Evolutionary conservation across 2,797 vertebrate species (phyloP), one percentile per base, ranked within the genome.

Genomic region (Pelodytes ibericus): DNA sequence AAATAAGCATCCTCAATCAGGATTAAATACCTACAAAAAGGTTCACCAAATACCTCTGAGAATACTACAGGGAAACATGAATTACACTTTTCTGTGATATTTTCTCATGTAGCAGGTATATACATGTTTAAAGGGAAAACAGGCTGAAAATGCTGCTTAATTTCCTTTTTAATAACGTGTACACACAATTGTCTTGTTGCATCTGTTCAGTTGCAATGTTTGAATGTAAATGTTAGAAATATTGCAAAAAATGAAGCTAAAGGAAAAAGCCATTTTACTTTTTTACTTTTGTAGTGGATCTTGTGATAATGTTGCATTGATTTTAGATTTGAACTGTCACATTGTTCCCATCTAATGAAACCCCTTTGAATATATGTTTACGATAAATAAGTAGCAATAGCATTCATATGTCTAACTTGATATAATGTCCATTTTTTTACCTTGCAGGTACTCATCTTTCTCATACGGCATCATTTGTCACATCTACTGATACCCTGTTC

Each of bases 401-500:
- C n/a, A n/a, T n/a, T n/a, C n/a, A n/a, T 53, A 30, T 57, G 10
- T 57, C 5, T 56, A 9, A 61, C 13, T n/a, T n/a, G n/a, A n/a
- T n/a, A n/a, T n/a, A n/a, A n/a, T n/a, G n/a, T 29, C 7, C 1
- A 60, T 36, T 10, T 49, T 60, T 71, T 49, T 71, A 57, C n/a
- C 13, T 77, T 51, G 11, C 61, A 77, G 75, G 25, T n/a, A n/a
- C n/a, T n/a, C n/a, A n/a, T 29, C 30, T 66, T 13, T 33, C 65
- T 36, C 8, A 67, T 29, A 29, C 83, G 0, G 18, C 76, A 9
- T 70, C 74, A 0, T 74, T 79, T 2, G 41, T 65, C 2, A 60
- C 80, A 31, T 81, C 85, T 15, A 83, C 86, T 0, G 53, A 82
- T 4, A 81, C 74, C 0, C 1, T 85, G 24, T 81, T 85, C 61